phyloP scores from a whole-genome alignment of 2,888 invertebrate species.

The Polymixis lichenea region DNA sequence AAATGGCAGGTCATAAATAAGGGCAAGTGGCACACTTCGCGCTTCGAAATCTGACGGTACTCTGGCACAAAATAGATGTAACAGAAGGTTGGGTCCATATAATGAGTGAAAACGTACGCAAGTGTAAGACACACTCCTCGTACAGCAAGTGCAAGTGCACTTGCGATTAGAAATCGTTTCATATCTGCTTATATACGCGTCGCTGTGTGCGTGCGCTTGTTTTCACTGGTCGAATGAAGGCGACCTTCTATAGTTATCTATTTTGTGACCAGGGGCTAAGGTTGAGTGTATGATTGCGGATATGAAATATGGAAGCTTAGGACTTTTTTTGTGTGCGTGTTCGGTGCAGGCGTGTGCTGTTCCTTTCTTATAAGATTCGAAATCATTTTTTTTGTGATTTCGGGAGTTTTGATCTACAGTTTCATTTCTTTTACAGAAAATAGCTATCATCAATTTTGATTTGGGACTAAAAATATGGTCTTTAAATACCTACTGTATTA shows the following conservation, averaged over 20 bases:
- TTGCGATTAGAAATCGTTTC: background rate
- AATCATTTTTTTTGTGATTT: conserved; percentile 30
- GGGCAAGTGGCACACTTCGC: conserved; percentile 77
- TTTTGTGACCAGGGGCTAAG: conserved; percentile 45
- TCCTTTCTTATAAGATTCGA: conserved; percentile 25
- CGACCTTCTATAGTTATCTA: conserved; percentile 4
- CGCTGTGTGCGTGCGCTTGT: background rate
- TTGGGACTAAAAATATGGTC: background rate
- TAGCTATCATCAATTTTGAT: conserved; percentile 3
- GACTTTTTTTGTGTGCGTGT: conserved; percentile 44
- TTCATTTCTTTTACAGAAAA: conserved; percentile 34
- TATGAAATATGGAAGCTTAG: conserved; percentile 64
- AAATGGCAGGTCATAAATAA: conserved; percentile 85
- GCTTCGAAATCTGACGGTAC: conserved; percentile 68
- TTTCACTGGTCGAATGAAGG: background rate
- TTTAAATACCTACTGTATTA: background rate
- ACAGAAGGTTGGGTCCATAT: conserved; percentile 3
- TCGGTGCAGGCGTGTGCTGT: conserved; percentile 25
- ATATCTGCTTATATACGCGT: background rate
- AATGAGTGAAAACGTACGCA: background rate
- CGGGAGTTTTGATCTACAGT: background rate
- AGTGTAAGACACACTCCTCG: too few relatives aligned
- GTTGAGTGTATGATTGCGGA: conserved; percentile 66
- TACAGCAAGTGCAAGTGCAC: background rate
- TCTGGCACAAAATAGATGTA: background rate